Percentiles rank a stretch among this genome's conserved stretches.
Evolutionary conservation across 2,888 invertebrate species (phyloP).

Genomic region (Ophion ellenae): DNA sequence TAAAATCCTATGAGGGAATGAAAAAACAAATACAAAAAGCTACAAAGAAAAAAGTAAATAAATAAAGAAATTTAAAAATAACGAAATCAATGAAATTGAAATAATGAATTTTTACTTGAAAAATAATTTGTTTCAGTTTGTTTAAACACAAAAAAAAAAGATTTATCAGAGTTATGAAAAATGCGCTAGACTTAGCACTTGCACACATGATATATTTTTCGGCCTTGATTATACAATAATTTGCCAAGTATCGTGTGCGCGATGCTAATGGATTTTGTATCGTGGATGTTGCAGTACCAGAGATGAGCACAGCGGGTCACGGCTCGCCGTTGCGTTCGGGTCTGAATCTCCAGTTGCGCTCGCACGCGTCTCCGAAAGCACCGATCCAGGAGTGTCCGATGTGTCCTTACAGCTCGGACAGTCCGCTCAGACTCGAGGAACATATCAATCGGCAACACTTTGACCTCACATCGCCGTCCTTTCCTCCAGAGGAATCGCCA

Average conservation of each 20-base stretch:
- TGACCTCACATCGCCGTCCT: slow-evolving; percentile 91
- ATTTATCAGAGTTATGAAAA: too few species aligned
- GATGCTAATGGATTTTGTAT: not conserved
- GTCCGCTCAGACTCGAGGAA: slow-evolving; percentile 90
- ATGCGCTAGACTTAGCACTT: too few species aligned
- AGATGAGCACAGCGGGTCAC: slow-evolving; percentile 85
- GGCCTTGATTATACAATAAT: too few species aligned
- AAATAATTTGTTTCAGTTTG: too few species aligned
- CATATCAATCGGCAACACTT: slow-evolving; percentile 94
- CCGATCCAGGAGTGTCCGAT: slow-evolving; percentile 88
- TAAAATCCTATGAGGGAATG: not conserved
- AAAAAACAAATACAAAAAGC: not conserved
- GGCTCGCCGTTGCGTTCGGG: slow-evolving; percentile 89
- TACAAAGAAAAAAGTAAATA: not conserved
- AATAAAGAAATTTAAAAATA: too few species aligned
- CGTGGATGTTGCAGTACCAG: slow-evolving; percentile 72
- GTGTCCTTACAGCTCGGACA: slow-evolving; percentile 90
- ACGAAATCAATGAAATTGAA: too few species aligned
- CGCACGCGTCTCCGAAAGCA: slow-evolving; percentile 81
- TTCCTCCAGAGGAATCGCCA: slow-evolving; percentile 83
- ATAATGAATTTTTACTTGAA: too few species aligned
- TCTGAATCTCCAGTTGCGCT: slow-evolving; percentile 81
- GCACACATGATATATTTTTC: too few species aligned
- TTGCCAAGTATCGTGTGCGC: not conserved
- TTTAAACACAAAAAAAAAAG: too few species aligned